Evolutionary conservation across 2,888 invertebrate species (phyloP), one percentile per base, ranked within the genome.

Genomic region (Dromius quadrimaculatus): DNA sequence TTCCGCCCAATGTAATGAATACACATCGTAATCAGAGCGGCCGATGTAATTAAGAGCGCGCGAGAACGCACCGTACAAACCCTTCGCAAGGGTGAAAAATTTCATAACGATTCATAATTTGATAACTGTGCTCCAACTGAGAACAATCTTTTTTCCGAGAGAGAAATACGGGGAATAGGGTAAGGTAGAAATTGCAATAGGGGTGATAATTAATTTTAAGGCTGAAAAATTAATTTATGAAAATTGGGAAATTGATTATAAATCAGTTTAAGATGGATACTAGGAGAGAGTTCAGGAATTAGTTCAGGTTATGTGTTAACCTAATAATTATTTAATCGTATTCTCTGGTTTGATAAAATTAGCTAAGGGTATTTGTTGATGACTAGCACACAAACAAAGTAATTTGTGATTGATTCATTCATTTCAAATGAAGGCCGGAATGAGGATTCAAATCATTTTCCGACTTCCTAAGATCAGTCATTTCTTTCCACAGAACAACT

Each of bases 101-200:
- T 68, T 68, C 43, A 59, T 68, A 68, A 68, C 68, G 68, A 59
- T 68, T 68, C 68, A 59, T 68, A 68, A 68, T 68, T 68, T 68
- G 68, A 68, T 68, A 68, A 68, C 68, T 59, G 45, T 23, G 38
- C 23, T 38, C 50, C 65, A 38, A n/a, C n/a, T 36, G 65, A 36
- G 54, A 19, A 38, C 65, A 66, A 66, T 66, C 65, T 66, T 59
- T 59, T 59, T 36, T 19, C n/a, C 45, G n/a, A n/a, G n/a, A 22
- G 57, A 22, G 17, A 59, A 17, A 22, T 59, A 57, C 59, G 32
- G 57, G 32, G 32, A 57, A 28, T 13, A 34, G 36, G 34, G 19
- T 13, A 36, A 36, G 47, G 22, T 19, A 20, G 32, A n/a, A 54
- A 28, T 47, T 47, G 47, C 23, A 20, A 22, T 11, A 9, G 20